Percentiles rank a stretch among this genome's conserved stretches.
These are phyloP conservation scores for Siniperca obscura DNA, from an alignment of 2,797 vertebrate genomes.

Conservation along the genomic window DNA sequence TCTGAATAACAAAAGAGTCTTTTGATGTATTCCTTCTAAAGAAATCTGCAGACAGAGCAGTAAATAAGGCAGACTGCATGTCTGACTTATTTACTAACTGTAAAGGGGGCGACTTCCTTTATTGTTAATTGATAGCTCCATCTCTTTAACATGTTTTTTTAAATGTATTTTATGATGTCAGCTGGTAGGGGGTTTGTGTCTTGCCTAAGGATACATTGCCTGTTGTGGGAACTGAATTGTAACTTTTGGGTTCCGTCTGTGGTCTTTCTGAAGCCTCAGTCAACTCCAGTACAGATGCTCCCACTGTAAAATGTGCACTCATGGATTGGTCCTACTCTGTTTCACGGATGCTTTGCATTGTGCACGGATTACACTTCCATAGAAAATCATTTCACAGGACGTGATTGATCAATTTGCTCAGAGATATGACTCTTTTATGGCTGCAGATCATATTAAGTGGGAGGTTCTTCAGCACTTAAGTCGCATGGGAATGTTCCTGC, in stretches of 20 bases:
- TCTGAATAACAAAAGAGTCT: too few species aligned
- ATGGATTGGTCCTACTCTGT: neutral
- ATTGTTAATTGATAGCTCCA: neutral
- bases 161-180: neutral
- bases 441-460: conserved; percentile 27
- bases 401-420: conserved; percentile 41
- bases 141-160: neutral
- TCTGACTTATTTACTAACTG: too few species aligned
- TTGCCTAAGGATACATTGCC: neutral
- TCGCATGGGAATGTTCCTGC: conserved; percentile 29
- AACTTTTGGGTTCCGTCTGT: neutral
- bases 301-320: neutral
- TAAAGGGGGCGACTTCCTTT: neutral
- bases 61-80: too few species aligned
- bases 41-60: too few species aligned
- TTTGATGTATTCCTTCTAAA: too few species aligned
- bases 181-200: neutral
- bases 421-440: conserved; percentile 45
- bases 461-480: conserved; percentile 24
- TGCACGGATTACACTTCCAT: conserved; percentile 5
- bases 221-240: neutral
- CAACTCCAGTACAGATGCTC: neutral
- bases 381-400: conserved; percentile 33
- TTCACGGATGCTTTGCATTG: conserved; percentile 11
- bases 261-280: neutral